These are phyloP conservation scores for Sebastes hubbsi DNA, from an alignment of 2,797 vertebrate genomes.

Conservation along the genomic window DNA sequence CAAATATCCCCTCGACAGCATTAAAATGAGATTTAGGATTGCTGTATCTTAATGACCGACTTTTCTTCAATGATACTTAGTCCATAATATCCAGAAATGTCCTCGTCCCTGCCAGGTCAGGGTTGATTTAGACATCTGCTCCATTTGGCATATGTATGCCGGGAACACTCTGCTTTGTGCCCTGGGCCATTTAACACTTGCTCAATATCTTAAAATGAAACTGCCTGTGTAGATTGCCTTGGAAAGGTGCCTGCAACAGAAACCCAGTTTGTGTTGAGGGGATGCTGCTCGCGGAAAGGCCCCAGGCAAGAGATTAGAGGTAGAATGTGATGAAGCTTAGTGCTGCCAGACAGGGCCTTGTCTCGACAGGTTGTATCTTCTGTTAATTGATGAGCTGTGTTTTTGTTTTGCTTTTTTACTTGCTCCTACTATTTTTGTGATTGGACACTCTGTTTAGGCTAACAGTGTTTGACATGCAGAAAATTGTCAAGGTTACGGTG, in stretches of 20 bases:
- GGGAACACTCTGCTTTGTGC: conserved; percentile 50
- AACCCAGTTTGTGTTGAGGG: conserved; percentile 51
- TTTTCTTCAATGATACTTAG: conserved; percentile 47
- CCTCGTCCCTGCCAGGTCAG: conserved; percentile 51
- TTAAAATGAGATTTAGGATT: conserved; percentile 47
- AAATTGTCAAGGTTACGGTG: not conserved
- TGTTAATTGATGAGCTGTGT: conserved; percentile 53
- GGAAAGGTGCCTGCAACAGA: conserved; percentile 65
- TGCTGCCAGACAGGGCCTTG: conserved; percentile 25
- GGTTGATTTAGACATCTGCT: conserved; percentile 70
- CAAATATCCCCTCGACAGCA: conserved; percentile 14
- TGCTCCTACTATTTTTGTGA: not conserved
- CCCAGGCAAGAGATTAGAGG: conserved; percentile 67
- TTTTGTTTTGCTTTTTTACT: conserved; percentile 20
- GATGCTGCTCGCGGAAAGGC: conserved; percentile 55
- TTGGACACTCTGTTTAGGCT: not conserved
- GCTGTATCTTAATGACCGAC: conserved; percentile 41
- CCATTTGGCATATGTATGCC: conserved; percentile 59
- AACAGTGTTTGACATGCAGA: conserved; percentile 10
- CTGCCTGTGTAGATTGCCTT: conserved; percentile 65
- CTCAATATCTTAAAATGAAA: conserved; percentile 74
- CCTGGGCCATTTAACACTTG: conserved; percentile 72
- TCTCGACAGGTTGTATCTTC: conserved; percentile 21
- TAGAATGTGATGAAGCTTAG: conserved; percentile 45
- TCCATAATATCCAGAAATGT: conserved; percentile 39